Percentiles rank a stretch among this genome's conserved stretches.
phyloP scores from a whole-genome alignment of 2,888 invertebrate species.

The Troides oblongomaculatus region DNA sequence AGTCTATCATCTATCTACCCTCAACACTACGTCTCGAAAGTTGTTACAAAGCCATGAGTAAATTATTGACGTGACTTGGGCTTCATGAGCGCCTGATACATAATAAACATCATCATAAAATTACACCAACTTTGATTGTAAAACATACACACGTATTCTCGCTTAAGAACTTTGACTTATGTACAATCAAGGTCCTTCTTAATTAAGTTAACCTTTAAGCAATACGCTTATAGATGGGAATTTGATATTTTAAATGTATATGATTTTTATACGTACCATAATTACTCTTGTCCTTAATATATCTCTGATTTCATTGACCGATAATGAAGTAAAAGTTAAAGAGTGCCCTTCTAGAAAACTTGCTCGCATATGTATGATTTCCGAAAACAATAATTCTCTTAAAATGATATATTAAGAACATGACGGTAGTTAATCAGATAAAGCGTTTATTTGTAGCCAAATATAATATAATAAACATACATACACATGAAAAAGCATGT shows the following conservation, averaged over 20 bases:
- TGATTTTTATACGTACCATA: background rate
- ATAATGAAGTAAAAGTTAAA: background rate
- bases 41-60: conserved; percentile 7
- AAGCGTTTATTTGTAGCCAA: too few species aligned
- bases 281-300: background rate
- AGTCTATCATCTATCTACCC: background rate
- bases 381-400: background rate
- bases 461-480: too few species aligned
- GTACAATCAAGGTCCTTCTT: conserved; percentile 6
- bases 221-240: background rate
- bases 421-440: too few species aligned
- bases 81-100: conserved; percentile 11
- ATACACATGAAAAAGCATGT: too few species aligned
- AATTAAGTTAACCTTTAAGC: conserved; percentile 11
- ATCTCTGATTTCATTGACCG: too few species aligned
- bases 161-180: conserved; percentile 5
- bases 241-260: background rate
- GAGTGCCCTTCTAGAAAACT: background rate
- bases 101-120: conserved; percentile 16
- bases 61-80: conserved; percentile 1
- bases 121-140: conserved; percentile 14
- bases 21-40: conserved; percentile 1
- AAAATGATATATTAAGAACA: too few species aligned
- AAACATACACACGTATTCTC: conserved; percentile 12
- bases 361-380: background rate